These are phyloP conservation scores for Apis mellifera DNA, from an alignment of 1,140 invertebrate species.

Conservation along the genomic window Amel_HAv3.1 CM009936.2:2135501-2136000, in stretches of 20 bases:
- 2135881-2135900: conserved; percentile 10
- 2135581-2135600: background rate
- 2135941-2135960: conserved; percentile 14
- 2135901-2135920: background rate
- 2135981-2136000: background rate
- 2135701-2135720: background rate
- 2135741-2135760: conserved; percentile 29
- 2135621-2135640: background rate
- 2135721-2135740: background rate
- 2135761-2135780: background rate
- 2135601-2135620: background rate
- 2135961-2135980: too few relatives aligned
- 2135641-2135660: background rate
- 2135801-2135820: background rate
- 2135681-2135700: background rate
- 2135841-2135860: conserved; percentile 15
- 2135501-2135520: too few relatives aligned
- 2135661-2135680: background rate
- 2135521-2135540: too few relatives aligned
- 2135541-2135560: too few relatives aligned
- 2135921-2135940: background rate
- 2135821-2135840: background rate
- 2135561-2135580: background rate
- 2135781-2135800: conserved; percentile 22
- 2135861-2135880: conserved; percentile 19